Evolutionary conservation across 2,888 invertebrate species (phyloP), one percentile per base, ranked within the genome.

Genomic region (Melanargia galathea): DNA sequence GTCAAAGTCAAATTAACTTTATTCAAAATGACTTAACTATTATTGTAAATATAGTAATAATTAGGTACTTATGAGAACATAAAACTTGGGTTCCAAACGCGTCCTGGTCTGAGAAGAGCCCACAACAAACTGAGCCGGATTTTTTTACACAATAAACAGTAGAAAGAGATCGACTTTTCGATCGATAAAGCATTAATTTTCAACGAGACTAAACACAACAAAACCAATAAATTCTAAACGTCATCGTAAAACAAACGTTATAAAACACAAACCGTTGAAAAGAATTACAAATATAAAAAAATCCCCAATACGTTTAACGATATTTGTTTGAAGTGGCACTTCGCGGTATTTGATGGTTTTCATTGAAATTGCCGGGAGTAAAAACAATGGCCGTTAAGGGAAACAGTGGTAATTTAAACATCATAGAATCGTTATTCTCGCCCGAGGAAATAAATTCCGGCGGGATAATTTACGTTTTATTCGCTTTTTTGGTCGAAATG

Each of bases 321-420:
- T 58, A 64, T 59, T 51, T 62, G 54, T 57, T 60, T 38, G 55
- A 60, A 61, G 45, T 52, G 63, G 64, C 43, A 62, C 63, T 66
- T 60, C 60, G 58, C 54, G 60, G 58, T 63, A 62, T 72, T 71
- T 52, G 65, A 60, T 66, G 67, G 58, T 67, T 69, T 69, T 66
- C 63, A 69, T 66, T 65, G 46, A 64, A 68, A 64, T 64, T 63
- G 63, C 61, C 58, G 30, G 49, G 49, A 67, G 65, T 71, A 62
- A 73, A 76, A 73, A 76, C 76, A 73, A 75, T 75, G 72, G 71
- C 62, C 73, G 71, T 67, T 66, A 71, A 71, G 71, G 73, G 60
- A 70, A 69, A 68, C 66, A 62, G 66, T 67, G 68, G 76, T 76
- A 77, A 81, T 81, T 80, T 81, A 80, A 77, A 74, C 75, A 76